A percentile compares a stretch with the other conserved stretches of the same genome.
Evolutionary conservation across 37 sponge, comb jelly and placozoan species (phyloP).

Genomic region (Ianthella basta): DNA sequence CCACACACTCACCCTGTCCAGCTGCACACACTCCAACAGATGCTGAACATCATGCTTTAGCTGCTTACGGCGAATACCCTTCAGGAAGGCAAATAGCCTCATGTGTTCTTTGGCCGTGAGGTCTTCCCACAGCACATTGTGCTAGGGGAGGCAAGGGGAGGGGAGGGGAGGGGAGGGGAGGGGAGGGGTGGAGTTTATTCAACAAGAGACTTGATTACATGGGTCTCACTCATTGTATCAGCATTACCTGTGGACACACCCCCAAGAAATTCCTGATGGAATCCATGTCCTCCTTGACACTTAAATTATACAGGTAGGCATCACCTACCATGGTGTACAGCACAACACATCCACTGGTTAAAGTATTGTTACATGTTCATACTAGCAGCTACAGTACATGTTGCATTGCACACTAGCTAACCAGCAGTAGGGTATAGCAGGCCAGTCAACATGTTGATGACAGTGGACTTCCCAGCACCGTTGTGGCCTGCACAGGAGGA

Average conservation of each 20-base stretch:
- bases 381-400: too few species aligned
- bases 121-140: slow-evolving; percentile 82
- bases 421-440: slow-evolving; percentile 64
- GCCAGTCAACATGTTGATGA: slow-evolving; percentile 87
- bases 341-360: too few species aligned
- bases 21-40: slow-evolving; percentile 67
- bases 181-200: too few species aligned
- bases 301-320: slow-evolving; percentile 70
- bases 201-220: too few species aligned
- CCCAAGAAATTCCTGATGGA: slow-evolving; percentile 67
- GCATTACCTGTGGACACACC: slow-evolving; percentile 79
- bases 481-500: slow-evolving; percentile 59
- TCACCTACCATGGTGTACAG: slow-evolving; percentile 46
- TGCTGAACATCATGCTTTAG: slow-evolving; percentile 51
- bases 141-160: slow-evolving; percentile 18
- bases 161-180: not conserved
- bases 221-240: too few species aligned
- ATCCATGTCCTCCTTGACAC: slow-evolving; percentile 68
- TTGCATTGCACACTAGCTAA: slow-evolving; percentile 13
- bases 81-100: slow-evolving; percentile 70
- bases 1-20: too few species aligned
- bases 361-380: too few species aligned
- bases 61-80: slow-evolving; percentile 41
- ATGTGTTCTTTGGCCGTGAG: slow-evolving; percentile 83
- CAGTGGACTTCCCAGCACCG: slow-evolving; percentile 89